Base-by-base conservation (phyloP, 2,113 vertebrate species). In the Coregonus clupeaformis region DNA sequence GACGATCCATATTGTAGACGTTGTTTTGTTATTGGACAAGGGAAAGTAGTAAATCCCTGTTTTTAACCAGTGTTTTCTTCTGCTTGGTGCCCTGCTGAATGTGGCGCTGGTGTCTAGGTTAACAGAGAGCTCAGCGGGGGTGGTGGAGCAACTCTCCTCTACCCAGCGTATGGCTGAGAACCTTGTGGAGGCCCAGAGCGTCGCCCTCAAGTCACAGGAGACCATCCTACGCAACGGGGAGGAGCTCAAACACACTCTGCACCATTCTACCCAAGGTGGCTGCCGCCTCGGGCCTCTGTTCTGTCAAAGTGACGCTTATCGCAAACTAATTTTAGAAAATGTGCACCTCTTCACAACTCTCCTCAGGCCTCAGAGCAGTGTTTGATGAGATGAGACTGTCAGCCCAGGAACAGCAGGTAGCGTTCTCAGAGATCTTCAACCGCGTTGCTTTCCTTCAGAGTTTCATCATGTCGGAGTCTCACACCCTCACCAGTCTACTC, bases 361-460 rank as follows among this genome's bases (percentile, higher is more conserved):
- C 75, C 76, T 68, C 84, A 94, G 94, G 93, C 3, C 79, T 95
- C 68, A 85, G 69, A 45, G 70, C 87, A 0, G 84, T 94, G 14
- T 94, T 94, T 84, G 87, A 84, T 0, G 91, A 94, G 76, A 87
- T 95, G 78, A 92, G 86, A 80, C 82, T 86, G 9, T 88, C 85
- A 0, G 92, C 93, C 9, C 86, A 71, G 30, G 88, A 92, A 73
- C 94, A 95, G 87, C 93, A 94, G 76, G 84, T 92, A 78, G 87
- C 85, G 6, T 92, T 94, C 74, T 91, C 92, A 0, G 92, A 95
- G 65, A 92, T 95, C 79, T 95, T 94, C 64, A 90, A 89, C 86
- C 89, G 93, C 12, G 88, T 95, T 1, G 85, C 92, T 49, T 94
- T 93, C 84, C 85, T 95, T 75, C 94, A 94, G 72, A 93, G 82